Percentiles rank a stretch among this genome's conserved stretches.
phyloP scores from a whole-genome alignment of 2,888 invertebrate genomes.

The Taenaris catops region DNA sequence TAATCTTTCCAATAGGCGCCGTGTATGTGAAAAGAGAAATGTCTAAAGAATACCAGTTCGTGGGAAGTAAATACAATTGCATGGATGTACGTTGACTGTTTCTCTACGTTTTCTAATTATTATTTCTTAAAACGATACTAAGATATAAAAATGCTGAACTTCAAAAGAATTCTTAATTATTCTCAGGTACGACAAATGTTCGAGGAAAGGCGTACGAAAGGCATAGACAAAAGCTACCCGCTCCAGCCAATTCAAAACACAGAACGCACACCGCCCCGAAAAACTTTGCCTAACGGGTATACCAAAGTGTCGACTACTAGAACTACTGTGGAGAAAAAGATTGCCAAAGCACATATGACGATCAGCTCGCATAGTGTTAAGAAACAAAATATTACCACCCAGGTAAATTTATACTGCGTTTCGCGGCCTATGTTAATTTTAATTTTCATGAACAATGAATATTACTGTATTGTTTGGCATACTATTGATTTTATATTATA shows the following conservation, averaged over 20 bases:
- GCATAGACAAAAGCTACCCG: conserved; percentile 90
- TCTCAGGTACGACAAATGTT: conserved; percentile 90
- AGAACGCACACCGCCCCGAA: conserved; percentile 43
- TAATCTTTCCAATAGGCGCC: too few relatives aligned
- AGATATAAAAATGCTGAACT: too few relatives aligned
- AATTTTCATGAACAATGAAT: too few relatives aligned
- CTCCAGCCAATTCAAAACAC: conserved; percentile 85
- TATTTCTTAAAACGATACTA: too few relatives aligned
- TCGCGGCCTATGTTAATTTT: not conserved
- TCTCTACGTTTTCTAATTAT: too few relatives aligned
- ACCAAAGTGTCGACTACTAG: conserved; percentile 41
- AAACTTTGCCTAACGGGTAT: conserved; percentile 56
- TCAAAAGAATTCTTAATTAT: not conserved
- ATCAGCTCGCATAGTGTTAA: conserved; percentile 44
- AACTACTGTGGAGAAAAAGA: conserved; percentile 40
- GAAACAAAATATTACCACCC: conserved; percentile 41
- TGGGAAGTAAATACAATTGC: too few relatives aligned
- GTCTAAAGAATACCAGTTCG: too few relatives aligned
- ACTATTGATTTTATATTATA: not conserved
- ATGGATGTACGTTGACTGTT: too few relatives aligned
- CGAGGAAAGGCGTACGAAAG: conserved; percentile 87
- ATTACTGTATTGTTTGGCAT: too few relatives aligned
- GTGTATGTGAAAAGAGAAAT: too few relatives aligned
- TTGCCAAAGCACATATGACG: conserved; percentile 34
- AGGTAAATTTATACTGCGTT: conserved; percentile 1